phyloP scores from a whole-genome alignment of 1,140 invertebrate genomes.

The Anastrepha ludens region DNA sequence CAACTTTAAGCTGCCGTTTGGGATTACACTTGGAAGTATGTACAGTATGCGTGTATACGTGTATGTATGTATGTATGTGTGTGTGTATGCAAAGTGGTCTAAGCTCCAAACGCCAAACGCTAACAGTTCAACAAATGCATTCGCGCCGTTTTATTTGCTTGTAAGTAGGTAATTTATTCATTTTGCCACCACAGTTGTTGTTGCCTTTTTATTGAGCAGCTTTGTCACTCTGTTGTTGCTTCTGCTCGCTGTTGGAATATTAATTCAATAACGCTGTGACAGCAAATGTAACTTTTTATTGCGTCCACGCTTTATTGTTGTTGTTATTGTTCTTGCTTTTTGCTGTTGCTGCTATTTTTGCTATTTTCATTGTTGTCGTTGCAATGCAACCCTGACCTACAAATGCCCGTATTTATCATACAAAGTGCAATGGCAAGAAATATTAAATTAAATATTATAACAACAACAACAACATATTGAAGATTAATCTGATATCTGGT shows the following conservation, averaged over 20 bases:
- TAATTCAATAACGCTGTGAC: conserved; percentile 22
- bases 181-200: neutral
- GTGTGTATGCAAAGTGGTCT: neutral
- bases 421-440: conserved; percentile 44
- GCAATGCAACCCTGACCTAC: conserved; percentile 51
- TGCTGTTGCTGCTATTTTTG: no score
- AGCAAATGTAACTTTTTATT: neutral
- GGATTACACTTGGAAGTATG: neutral
- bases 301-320: neutral
- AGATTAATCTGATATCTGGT: neutral
- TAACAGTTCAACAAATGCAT: neutral
- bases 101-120: conserved; percentile 6
- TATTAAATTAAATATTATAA: neutral
- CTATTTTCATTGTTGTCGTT: neutral
- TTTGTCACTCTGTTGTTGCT: neutral
- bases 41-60: neutral
- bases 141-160: neutral
- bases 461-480: neutral
- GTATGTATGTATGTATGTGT: neutral
- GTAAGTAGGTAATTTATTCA: conserved; percentile 11
- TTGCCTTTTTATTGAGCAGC: neutral
- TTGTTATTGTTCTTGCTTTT: neutral
- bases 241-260: neutral
- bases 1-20: conserved; percentile 2
- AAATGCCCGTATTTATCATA: conserved; percentile 36